phyloP scores from a whole-genome alignment of 2,797 vertebrate genomes.

The Schizopygopsis pylzovi region DNA sequence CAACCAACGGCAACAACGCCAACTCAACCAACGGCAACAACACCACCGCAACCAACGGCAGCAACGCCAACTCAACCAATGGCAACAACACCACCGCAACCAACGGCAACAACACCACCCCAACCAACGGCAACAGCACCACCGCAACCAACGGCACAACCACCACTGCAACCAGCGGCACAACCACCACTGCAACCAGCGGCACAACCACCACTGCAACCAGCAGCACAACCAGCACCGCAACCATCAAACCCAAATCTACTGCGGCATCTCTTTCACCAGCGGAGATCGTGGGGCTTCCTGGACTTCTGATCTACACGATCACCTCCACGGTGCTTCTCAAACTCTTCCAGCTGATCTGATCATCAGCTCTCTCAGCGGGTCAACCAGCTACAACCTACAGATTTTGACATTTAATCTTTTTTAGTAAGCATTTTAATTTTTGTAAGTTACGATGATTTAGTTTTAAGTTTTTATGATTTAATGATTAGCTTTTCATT shows the following conservation, averaged over 20 bases:
- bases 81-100: no score
- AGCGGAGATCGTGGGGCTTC: background rate
- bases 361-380: background rate
- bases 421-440: no score
- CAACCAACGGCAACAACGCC: no score
- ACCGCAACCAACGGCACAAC: fast-evolving
- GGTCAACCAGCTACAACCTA: no score
- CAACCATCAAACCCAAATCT: background rate
- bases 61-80: background rate
- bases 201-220: no score
- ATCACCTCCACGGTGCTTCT: background rate
- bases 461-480: no score
- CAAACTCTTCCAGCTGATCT: background rate
- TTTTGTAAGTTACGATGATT: no score
- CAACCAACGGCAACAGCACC: no score
- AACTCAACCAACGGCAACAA: background rate
- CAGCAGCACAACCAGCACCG: background rate
- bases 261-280: background rate
- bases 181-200: fast-evolving
- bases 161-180: fast-evolving
- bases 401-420: no score
- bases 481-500: no score
- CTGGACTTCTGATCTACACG: background rate
- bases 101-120: background rate
- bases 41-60: fast-evolving